A percentile compares a stretch with the other conserved stretches of the same genome.
Conservation (phyloP, 2,113 vertebrate species). For the Hippoglossus stenolepis region DNA sequence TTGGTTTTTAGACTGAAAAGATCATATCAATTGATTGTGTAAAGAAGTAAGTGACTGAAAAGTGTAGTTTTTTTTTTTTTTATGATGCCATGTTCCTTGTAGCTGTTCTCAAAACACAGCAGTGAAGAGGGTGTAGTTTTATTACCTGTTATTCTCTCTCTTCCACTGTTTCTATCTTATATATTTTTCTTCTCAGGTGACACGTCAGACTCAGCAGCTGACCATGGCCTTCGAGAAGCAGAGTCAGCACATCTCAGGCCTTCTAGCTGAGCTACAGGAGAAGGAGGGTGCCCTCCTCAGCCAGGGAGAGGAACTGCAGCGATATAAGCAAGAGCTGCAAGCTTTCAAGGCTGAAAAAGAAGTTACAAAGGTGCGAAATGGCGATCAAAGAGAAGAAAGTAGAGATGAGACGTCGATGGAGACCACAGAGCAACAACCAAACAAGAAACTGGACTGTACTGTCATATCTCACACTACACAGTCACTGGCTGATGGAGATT, state of each 20-base stretch:
- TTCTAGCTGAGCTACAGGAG: constrained; percentile 80
- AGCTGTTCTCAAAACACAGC: too few relatives aligned
- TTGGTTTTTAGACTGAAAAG: too few relatives aligned
- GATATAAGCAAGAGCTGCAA: constrained; percentile 60
- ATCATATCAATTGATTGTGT: too few relatives aligned
- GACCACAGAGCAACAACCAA: not conserved
- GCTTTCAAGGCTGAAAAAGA: constrained; percentile 40
- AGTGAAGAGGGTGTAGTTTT: too few relatives aligned
- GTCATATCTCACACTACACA: not conserved
- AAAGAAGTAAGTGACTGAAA: too few relatives aligned
- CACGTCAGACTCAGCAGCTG: constrained; percentile 81
- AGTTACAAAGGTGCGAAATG: not conserved
- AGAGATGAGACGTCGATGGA: not conserved
- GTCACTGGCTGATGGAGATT: not conserved
- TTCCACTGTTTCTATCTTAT: not conserved
- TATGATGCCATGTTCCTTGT: too few relatives aligned
- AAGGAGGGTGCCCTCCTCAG: constrained; percentile 75
- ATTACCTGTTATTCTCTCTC: not conserved
- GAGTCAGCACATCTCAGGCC: constrained; percentile 80
- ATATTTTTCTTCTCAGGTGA: constrained; percentile 66
- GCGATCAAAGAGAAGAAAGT: not conserved
- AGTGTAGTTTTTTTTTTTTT: too few relatives aligned
- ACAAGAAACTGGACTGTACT: not conserved
- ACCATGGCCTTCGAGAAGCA: constrained; percentile 84
- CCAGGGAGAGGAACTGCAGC: constrained; percentile 73